These are phyloP conservation scores for Nomada ferruginata DNA, from an alignment of 2,888 invertebrate genomes.

Conservation along the genomic window DNA sequence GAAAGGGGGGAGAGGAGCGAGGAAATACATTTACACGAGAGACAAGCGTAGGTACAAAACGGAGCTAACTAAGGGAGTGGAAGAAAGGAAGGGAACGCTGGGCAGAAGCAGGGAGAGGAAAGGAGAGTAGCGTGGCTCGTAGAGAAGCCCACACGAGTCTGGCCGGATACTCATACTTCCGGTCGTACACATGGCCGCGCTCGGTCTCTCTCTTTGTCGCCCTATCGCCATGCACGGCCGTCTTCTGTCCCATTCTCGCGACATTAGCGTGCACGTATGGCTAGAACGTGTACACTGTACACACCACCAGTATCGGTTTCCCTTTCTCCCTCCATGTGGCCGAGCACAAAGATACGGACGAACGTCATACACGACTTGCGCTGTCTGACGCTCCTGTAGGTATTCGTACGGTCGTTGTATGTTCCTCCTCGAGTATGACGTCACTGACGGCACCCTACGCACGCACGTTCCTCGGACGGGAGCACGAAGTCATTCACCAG, in stretches of 20 bases:
- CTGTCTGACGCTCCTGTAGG: constrained; percentile 19
- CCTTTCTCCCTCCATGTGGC: constrained; percentile 5
- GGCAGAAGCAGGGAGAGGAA: constrained; percentile 34
- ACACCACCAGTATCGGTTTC: constrained; percentile 1
- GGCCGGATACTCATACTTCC: constrained; percentile 84
- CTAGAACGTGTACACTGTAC: constrained; percentile 37
- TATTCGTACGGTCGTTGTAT: background rate
- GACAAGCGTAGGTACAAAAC: constrained; percentile 51
- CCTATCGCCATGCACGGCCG: constrained; percentile 39
- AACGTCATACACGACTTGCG: constrained; percentile 65
- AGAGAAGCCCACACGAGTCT: constrained; percentile 84
- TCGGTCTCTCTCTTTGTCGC: constrained; percentile 43
- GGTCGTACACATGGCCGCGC: constrained; percentile 83
- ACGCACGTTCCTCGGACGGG: constrained; percentile 31
- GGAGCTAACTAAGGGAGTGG: constrained; percentile 55
- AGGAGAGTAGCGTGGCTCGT: constrained; percentile 71
- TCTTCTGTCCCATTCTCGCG: constrained; percentile 58
- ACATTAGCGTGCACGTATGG: constrained; percentile 63
- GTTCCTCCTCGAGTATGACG: constrained; percentile 48
- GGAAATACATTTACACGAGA: constrained; percentile 18
- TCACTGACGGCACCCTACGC: constrained; percentile 63
- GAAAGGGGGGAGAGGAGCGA: constrained; percentile 26
- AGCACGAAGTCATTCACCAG: constrained; percentile 58
- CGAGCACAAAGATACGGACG: constrained; percentile 51
- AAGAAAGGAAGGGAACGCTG: constrained; percentile 49